Conservation (phyloP, 2,113 vertebrate species). For the Tetrao urogallus region DNA sequence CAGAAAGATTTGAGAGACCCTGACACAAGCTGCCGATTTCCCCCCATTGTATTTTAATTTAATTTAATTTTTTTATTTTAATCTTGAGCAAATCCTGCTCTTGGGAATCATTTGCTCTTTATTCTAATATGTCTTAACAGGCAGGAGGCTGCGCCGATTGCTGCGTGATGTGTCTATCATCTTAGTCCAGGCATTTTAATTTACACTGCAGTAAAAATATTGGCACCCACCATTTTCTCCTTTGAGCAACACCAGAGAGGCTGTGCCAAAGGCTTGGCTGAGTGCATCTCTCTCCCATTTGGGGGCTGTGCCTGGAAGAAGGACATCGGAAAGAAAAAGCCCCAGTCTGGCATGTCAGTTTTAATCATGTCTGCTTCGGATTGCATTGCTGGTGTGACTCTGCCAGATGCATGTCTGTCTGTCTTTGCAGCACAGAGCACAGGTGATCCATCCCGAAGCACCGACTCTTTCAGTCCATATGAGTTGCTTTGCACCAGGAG, state of each 20-base stretch:
- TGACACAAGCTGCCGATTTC: background rate
- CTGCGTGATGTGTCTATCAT: slow-evolving; percentile 54
- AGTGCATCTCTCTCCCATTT: background rate
- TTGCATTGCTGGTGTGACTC: background rate
- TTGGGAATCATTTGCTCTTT: background rate
- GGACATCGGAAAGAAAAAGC: background rate
- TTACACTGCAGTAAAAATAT: slow-evolving; percentile 76
- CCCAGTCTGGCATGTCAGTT: background rate
- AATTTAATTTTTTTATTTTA: background rate
- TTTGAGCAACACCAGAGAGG: background rate
- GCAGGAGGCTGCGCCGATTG: slow-evolving; percentile 37
- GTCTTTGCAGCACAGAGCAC: background rate
- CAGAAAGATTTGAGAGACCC: background rate
- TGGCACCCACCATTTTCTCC: slow-evolving; percentile 52
- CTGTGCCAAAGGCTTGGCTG: slow-evolving; percentile 41
- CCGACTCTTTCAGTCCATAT: background rate
- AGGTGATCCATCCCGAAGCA: background rate
- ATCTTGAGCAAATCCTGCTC: background rate
- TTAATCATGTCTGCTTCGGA: background rate
- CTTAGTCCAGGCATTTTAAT: slow-evolving; percentile 73
- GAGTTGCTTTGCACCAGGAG: background rate
- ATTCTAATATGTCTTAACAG: background rate
- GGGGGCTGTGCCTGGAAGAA: background rate
- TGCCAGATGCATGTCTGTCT: background rate
- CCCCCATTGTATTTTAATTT: background rate